Conservation (phyloP, 2,113 vertebrate genomes). For the Rhynchomys soricoides region DNA sequence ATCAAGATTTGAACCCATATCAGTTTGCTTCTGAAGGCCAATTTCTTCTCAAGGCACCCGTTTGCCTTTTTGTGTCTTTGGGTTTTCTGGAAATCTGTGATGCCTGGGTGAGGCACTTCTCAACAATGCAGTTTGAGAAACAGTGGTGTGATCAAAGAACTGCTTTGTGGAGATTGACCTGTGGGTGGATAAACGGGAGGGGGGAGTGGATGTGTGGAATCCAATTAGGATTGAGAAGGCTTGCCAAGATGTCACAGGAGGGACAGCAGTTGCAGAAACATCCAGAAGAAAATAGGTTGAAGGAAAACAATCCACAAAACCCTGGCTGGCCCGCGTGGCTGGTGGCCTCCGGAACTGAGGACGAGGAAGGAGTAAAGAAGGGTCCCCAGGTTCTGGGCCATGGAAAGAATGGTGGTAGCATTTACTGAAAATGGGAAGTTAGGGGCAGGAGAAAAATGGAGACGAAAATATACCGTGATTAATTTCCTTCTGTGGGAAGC, state of each 20-base stretch:
- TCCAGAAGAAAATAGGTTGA: neutral
- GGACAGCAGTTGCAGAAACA: neutral
- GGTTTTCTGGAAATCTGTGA: neutral
- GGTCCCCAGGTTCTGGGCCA: neutral
- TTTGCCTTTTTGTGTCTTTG: neutral
- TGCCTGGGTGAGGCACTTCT: neutral
- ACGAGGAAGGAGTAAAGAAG: neutral
- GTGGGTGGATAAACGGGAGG: neutral
- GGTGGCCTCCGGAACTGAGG: neutral
- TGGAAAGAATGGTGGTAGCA: neutral
- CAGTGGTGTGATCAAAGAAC: neutral
- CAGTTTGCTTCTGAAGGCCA: neutral
- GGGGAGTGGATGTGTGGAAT: neutral
- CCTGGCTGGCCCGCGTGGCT: neutral
- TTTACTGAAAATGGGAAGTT: constrained; percentile 4
- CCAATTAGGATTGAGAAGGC: neutral
- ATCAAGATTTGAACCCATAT: neutral
- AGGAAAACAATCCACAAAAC: neutral
- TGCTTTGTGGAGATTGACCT: constrained; percentile 33
- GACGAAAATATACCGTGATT: neutral
- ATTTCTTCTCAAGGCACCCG: neutral
- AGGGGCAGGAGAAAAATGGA: neutral
- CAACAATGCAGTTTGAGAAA: neutral
- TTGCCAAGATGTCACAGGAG: neutral
- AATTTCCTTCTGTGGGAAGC: neutral